Conservation (phyloP, 2,797 vertebrate species). For the Intellagama lesueurii region DNA sequence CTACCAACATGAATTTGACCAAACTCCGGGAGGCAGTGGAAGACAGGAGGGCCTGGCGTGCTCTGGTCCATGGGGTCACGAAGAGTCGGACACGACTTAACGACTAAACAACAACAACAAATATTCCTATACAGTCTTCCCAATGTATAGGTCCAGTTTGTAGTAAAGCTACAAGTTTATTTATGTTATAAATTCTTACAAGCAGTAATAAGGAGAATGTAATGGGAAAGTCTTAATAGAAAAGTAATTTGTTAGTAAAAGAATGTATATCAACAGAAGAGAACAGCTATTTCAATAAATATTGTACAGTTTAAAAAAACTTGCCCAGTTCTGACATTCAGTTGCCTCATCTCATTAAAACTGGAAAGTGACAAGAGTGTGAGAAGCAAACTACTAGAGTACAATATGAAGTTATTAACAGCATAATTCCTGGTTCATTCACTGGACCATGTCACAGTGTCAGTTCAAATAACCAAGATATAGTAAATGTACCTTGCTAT, state of each 20-base stretch:
- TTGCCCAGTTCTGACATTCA: neutral
- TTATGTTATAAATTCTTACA: neutral
- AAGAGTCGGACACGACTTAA: no score
- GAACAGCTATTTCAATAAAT: neutral
- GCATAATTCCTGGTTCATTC: neutral
- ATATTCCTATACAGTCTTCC: neutral
- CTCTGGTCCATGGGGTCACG: no score
- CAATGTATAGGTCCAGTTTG: neutral
- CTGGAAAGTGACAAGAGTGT: neutral
- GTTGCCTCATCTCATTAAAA: neutral
- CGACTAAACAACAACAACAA: no score
- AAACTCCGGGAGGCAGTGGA: no score
- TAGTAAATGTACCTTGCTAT: no score
- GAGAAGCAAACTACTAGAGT: neutral
- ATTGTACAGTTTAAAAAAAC: neutral
- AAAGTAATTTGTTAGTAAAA: neutral
- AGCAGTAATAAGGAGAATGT: neutral
- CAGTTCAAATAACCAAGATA: neutral
- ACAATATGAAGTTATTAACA: neutral
- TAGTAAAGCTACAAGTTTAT: neutral
- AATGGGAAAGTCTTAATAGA: neutral
- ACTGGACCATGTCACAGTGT: neutral
- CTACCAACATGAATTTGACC: no score
- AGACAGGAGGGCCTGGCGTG: no score
- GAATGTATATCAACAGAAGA: neutral